Base-by-base conservation (phyloP, 2,797 vertebrate species). In the Mycteria americana region DNA sequence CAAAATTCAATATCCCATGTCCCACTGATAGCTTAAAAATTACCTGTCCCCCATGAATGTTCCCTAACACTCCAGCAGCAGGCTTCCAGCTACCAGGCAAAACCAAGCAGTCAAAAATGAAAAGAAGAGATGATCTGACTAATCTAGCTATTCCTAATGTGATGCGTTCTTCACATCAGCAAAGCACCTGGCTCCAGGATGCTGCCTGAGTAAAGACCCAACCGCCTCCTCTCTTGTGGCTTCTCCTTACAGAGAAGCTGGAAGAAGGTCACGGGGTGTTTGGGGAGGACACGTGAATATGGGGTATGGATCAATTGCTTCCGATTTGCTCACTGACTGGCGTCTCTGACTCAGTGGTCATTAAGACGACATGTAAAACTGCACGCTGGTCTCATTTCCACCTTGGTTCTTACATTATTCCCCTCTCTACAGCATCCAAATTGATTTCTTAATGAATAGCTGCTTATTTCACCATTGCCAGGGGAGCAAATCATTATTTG, bases 61-160 rank as follows among this genome's bases (percentile, higher is more conserved):
- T 15, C 50, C 77, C 41, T 23, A 3, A 2, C 2, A 0, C n/a
- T 35, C n/a, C 62, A 57, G 65, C 53, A 33, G 59, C 53, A 21
- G 50, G 28, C 18, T 28, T 19, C 48, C 67, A 35, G 67, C 84
- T 43, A 31, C 51, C 41, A 50, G n/a, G 73, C 28, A 11, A 69
- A 56, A 39, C 17, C 48, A 13, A 30, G 22, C 12, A 51, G 70
- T 24, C 60, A 11, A 16, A 41, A 53, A n/a, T 4, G 37, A 35
- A 63, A 37, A 3, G 0, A 39, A 27, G 46, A 30, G 53, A 6
- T 11, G 76, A 7, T 39, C 33, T 5, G 10, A 54, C 13, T 4
- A 1, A 33, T 24, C 22, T 3, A 25, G 30, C 18, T 24, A 2
- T 5, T 81, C n/a, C 77, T 9, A 9, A 35, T 0, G 13, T 1